A percentile compares a stretch with the other conserved stretches of the same genome.
Conservation (phyloP, 2,888 invertebrate species). For the Phortica magna region DNA sequence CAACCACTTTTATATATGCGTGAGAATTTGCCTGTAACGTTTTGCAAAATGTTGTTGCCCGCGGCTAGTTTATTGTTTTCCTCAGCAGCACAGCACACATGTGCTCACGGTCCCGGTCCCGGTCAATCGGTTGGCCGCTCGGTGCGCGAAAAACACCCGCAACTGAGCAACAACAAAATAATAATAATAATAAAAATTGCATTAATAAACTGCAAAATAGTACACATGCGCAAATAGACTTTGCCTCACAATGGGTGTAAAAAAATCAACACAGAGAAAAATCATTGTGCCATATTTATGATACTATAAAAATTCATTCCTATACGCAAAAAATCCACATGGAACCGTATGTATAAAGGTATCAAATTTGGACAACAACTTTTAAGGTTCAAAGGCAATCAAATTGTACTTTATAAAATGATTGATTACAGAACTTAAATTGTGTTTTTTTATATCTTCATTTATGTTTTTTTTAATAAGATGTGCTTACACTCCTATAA, state of each 20-base stretch:
- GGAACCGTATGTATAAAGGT: too few relatives aligned
- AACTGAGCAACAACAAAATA: neutral
- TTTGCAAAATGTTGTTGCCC: constrained; percentile 5
- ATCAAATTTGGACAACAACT: too few relatives aligned
- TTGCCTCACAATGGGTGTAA: neutral
- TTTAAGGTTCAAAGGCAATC: too few relatives aligned
- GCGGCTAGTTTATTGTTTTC: constrained; percentile 32
- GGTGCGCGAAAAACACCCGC: constrained; percentile 4
- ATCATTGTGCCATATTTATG: neutral
- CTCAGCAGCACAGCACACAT: neutral
- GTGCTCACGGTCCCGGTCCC: neutral
- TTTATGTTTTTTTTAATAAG: too few relatives aligned
- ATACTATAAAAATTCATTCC: too few relatives aligned
- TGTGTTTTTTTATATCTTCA: too few relatives aligned
- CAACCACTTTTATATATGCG: constrained; percentile 25
- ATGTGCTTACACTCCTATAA: too few relatives aligned
- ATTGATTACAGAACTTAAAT: too few relatives aligned
- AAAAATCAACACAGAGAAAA: neutral
- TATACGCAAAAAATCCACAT: too few relatives aligned
- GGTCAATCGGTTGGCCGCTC: neutral
- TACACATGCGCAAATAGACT: constrained; percentile 7
- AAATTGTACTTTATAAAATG: too few relatives aligned
- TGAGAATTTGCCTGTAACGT: constrained; percentile 31
- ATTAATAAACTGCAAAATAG: constrained; percentile 25
- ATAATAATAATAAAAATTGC: neutral